Base-by-base conservation (phyloP, 2,888 invertebrate species). In the Cryptus viduatorius region DNA sequence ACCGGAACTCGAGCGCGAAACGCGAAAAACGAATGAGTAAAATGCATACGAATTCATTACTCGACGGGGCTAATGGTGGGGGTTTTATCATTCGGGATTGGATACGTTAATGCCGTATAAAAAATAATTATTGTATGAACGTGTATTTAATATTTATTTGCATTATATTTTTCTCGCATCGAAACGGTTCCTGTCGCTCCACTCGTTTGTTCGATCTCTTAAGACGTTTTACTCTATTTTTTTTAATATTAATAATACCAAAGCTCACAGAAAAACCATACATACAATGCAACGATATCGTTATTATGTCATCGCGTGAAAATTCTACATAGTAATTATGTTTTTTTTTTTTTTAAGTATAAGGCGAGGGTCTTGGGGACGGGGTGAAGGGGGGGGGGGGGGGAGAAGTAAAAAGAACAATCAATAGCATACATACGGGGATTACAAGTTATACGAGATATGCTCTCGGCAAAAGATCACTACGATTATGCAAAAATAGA, bases 401-500 rank as follows among this genome's bases (percentile, higher is more conserved):
- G 37, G 37, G 37, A 24, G 48, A 12, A 14, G 48, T 42, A 90
- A 24, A 88, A 89, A 88, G 85, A 88, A 90, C 86, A 91, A 89
- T 89, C 86, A 89, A 24, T 90, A 89, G 91, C 89, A 86, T 89
- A 90, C 88, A 90, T 89, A 89, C 87, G 79, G 85, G 87, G 86
- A 87, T 87, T 87, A 89, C 87, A 89, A 90, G 50, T 89, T 85
- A 87, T 87, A 88, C 86, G 87, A 89, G 88, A 90, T 87, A 89
- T 87, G 87, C 84, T 89, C 90, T 92, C 90, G 88, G 76, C 71
- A 91, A 90, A 91, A 88, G 93, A 94, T 94, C 94, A 94, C 94
- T 94, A 95, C 94, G 92, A 93, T 94, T 90, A 95, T 94, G 94
- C 94, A 95, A 94, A 94, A 94, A 94, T 94, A 93, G 92, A 94